Evolutionary conservation across 2,797 vertebrate genomes (phyloP).

Genomic region (Lutjanus campechanus): DNA sequence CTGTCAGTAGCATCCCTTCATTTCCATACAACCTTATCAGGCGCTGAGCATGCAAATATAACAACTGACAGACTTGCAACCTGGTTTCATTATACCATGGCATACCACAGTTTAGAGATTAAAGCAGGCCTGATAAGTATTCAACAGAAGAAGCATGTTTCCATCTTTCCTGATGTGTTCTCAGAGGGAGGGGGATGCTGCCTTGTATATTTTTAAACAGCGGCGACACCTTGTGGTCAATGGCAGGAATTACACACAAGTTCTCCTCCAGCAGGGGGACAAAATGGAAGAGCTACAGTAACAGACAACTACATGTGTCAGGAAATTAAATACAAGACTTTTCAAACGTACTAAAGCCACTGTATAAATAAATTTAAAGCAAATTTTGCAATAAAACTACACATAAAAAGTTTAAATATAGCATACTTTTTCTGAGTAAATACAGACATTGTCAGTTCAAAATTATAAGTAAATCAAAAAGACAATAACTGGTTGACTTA

Average conservation of each 20-base stretch:
- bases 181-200: not conserved
- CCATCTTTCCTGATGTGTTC: conserved; percentile 2
- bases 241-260: not conserved
- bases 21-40: not conserved
- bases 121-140: not conserved
- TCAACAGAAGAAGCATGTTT: not conserved
- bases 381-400: no score
- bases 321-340: no score
- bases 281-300: conserved; percentile 21
- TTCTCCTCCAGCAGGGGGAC: not conserved
- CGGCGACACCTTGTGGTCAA: conserved; percentile 55
- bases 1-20: conserved; percentile 58
- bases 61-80: fast-evolving
- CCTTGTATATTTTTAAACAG: not conserved
- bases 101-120: not conserved
- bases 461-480: no score
- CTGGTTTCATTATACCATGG: no score
- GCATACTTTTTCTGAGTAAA: no score
- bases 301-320: not conserved
- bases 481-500: no score
- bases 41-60: not conserved
- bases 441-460: no score
- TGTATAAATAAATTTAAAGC: no score
- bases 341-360: no score
- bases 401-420: no score